Percentiles rank a stretch among this genome's conserved stretches.
These are phyloP conservation scores for Oryctes rhinoceros DNA, from an alignment of 1,140 invertebrate genomes.

Conservation along the genomic window DNA sequence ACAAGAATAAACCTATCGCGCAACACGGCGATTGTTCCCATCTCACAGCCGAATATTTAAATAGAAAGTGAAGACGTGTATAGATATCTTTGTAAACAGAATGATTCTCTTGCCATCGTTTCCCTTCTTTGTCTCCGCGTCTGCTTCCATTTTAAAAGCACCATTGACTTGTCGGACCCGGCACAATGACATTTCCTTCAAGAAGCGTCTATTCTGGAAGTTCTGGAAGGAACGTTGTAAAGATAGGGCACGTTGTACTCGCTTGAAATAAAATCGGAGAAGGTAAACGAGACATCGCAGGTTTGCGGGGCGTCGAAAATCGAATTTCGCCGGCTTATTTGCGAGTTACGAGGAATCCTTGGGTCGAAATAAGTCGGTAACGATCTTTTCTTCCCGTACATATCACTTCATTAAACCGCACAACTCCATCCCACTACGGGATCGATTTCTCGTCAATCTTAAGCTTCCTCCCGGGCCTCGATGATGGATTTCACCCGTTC, in stretches of 20 bases:
- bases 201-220: neutral
- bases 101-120: neutral
- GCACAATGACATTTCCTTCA: neutral
- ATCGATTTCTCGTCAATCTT: conserved; percentile 3
- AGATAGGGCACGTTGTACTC: neutral
- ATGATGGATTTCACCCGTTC: neutral
- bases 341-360: too few relatives aligned
- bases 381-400: neutral
- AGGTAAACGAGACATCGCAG: neutral
- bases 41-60: too few relatives aligned
- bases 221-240: neutral
- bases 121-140: neutral
- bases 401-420: neutral
- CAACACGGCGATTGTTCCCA: neutral
- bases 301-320: neutral
- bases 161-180: neutral
- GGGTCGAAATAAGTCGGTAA: too few relatives aligned
- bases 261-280: neutral
- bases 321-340: neutral
- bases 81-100: neutral
- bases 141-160: neutral
- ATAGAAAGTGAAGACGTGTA: too few relatives aligned
- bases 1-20: neutral
- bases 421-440: neutral
- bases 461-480: neutral